phyloP scores from a whole-genome alignment of 2,113 vertebrate genomes.

The Piprites chloris region DNA sequence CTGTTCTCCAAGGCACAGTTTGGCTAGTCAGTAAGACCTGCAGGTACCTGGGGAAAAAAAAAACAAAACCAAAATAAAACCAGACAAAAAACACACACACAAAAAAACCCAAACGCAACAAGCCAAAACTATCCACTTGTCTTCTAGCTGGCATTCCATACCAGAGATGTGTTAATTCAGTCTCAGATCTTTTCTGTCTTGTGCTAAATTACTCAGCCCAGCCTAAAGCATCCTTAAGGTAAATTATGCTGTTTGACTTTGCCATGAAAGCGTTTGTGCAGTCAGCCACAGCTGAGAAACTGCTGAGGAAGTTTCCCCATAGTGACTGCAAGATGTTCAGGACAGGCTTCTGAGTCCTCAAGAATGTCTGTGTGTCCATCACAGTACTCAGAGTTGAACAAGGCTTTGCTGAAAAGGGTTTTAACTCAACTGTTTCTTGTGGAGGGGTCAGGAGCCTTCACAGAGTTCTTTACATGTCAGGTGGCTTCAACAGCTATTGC shows the following conservation, averaged over 20 bases:
- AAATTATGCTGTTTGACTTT: not conserved
- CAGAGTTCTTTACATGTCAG: fast-evolving
- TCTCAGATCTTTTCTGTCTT: not conserved
- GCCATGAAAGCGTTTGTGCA: not conserved
- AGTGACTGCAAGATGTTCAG: not conserved
- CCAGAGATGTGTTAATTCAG: not conserved
- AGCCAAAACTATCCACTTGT: fast-evolving
- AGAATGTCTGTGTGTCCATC: not conserved
- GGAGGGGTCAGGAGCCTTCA: not conserved
- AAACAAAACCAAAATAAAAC: not conserved
- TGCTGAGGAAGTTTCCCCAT: not conserved
- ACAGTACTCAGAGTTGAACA: not conserved
- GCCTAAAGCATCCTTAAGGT: not conserved
- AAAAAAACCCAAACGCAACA: fast-evolving
- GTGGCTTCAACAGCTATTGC: fast-evolving
- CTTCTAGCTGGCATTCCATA: not conserved
- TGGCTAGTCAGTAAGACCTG: not conserved
- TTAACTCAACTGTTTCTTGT: not conserved
- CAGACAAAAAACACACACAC: no score
- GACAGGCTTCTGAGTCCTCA: not conserved
- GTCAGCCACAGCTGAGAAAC: not conserved
- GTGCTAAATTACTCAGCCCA: not conserved
- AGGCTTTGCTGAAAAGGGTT: not conserved
- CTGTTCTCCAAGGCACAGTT: not conserved
- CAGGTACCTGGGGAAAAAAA: not conserved